phyloP scores from a whole-genome alignment of 2,113 vertebrate genomes.

The Poicephalus meyeri region DNA sequence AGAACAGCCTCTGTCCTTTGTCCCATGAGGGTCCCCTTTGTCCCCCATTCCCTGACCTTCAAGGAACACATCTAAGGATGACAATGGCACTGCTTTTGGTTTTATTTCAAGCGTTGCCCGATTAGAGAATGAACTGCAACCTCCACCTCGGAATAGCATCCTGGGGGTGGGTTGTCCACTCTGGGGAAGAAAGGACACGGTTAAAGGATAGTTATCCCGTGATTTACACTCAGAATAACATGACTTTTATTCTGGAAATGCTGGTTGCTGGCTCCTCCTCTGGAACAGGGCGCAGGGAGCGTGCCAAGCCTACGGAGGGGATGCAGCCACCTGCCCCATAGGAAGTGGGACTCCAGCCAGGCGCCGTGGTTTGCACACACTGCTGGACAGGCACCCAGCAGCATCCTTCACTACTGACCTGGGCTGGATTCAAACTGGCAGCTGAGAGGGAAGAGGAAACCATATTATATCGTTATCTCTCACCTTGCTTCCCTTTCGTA shows the following conservation, averaged over 20 bases:
- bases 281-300: neutral
- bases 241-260: slow-evolving; percentile 8
- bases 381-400: neutral
- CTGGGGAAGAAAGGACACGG: neutral
- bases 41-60: neutral
- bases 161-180: neutral
- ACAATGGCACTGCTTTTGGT: neutral
- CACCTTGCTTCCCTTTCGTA: slow-evolving; percentile 46
- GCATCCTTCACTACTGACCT: slow-evolving; percentile 15
- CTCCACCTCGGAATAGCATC: neutral
- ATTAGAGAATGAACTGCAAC: neutral
- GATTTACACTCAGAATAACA: neutral
- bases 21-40: neutral
- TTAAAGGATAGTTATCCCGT: neutral
- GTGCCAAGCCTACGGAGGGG: neutral
- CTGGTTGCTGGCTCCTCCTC: neutral
- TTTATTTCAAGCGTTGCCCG: neutral
- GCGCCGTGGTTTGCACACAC: neutral
- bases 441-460: slow-evolving; percentile 56
- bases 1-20: neutral
- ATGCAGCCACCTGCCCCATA: slow-evolving; percentile 18
- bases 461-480: slow-evolving; percentile 46
- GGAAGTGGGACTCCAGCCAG: slow-evolving; percentile 28
- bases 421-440: slow-evolving; percentile 54
- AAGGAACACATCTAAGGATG: neutral